phyloP scores from a whole-genome alignment of 2,888 invertebrate species.

The Notodonta ziczac region DNA sequence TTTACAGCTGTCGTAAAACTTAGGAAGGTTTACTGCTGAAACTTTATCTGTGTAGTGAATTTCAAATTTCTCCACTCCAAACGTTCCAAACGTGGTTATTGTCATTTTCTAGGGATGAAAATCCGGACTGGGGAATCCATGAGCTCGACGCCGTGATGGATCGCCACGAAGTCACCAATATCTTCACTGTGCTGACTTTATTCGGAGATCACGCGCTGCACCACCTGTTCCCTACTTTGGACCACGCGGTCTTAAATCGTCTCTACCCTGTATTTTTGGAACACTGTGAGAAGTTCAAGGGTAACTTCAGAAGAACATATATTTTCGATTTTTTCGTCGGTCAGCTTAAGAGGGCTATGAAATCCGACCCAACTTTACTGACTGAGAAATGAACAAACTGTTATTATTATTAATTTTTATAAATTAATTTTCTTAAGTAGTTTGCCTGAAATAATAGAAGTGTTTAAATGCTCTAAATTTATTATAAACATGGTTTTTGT shows the following conservation, averaged over 20 bases:
- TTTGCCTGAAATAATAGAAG: no score
- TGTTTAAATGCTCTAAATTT: no score
- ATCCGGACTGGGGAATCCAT: constrained; percentile 90
- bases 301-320: constrained; percentile 72
- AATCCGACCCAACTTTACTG: constrained; percentile 47
- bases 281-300: constrained; percentile 86
- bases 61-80: not conserved
- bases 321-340: constrained; percentile 65
- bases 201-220: constrained; percentile 92
- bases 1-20: no score
- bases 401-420: no score
- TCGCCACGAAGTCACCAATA: constrained; percentile 86
- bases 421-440: no score
- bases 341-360: constrained; percentile 61
- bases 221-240: constrained; percentile 92
- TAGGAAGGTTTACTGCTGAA: no score
- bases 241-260: constrained; percentile 88
- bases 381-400: no score
- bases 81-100: not conserved
- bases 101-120: constrained; percentile 61
- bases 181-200: constrained; percentile 87
- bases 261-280: constrained; percentile 86
- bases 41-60: no score
- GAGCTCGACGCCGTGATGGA: constrained; percentile 91
- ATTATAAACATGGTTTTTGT: no score